phyloP scores from a whole-genome alignment of 2,888 invertebrate genomes.

The Dynastes grantii region DNA sequence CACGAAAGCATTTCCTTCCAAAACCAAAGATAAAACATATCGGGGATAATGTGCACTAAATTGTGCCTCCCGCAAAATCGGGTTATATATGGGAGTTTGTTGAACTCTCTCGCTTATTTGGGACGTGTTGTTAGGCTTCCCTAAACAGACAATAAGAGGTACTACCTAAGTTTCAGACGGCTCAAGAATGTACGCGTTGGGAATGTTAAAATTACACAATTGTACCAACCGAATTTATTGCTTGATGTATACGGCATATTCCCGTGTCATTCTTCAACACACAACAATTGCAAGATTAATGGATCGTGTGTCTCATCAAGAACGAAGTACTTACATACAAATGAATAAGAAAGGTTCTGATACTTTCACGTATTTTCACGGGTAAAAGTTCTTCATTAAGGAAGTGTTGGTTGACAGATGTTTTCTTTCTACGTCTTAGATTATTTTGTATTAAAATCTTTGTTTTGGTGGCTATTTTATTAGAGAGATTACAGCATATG shows the following conservation, averaged over 20 bases:
- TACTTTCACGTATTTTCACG: constrained; percentile 1
- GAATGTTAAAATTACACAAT: constrained; percentile 36
- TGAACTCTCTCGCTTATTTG: constrained; percentile 26
- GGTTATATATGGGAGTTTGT: constrained; percentile 33
- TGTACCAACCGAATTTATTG: constrained; percentile 25
- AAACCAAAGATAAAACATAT: too few relatives aligned
- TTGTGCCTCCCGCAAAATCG: not conserved
- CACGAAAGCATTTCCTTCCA: too few relatives aligned
- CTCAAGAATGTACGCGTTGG: constrained; percentile 30
- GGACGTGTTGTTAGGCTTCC: constrained; percentile 30
- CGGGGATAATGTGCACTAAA: not conserved
- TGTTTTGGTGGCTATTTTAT: too few relatives aligned
- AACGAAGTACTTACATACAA: constrained; percentile 19
- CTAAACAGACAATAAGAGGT: constrained; percentile 1
- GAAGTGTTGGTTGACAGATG: too few relatives aligned
- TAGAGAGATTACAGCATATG: too few relatives aligned
- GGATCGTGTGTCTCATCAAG: constrained; percentile 9
- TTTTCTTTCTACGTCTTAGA: too few relatives aligned
- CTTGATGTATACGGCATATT: not conserved
- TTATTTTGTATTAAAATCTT: too few relatives aligned
- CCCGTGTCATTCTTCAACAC: constrained; percentile 18
- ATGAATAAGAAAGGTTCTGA: not conserved
- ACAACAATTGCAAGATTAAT: constrained; percentile 18
- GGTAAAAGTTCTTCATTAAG: too few relatives aligned
- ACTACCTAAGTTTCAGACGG: constrained; percentile 7